Percentiles rank a stretch among this genome's conserved stretches.
Conservation (phyloP, 1,140 invertebrate species). For the Bombus polaris region DNA sequence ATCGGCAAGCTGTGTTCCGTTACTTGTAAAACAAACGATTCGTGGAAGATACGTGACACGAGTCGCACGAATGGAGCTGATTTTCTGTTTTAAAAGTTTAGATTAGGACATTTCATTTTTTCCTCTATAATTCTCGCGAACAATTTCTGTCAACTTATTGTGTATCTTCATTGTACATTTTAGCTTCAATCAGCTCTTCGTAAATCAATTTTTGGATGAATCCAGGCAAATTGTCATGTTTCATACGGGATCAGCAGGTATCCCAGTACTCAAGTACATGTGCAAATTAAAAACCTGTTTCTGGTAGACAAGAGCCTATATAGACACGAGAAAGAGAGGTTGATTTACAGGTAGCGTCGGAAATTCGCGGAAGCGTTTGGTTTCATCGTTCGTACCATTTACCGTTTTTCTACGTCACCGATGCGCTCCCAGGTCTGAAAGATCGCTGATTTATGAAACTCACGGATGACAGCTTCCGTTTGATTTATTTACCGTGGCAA, state of each 20-base stretch:
- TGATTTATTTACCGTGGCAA: slow-evolving; percentile 21
- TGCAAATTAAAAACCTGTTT: neutral
- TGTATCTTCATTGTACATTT: no score
- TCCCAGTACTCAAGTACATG: no score
- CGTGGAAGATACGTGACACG: neutral
- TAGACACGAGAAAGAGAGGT: no score
- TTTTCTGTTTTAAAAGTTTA: no score
- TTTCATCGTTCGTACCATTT: neutral
- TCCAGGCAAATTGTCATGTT: no score
- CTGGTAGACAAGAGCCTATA: neutral
- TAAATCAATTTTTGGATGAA: no score
- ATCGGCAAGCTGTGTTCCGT: neutral
- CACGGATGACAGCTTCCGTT: neutral
- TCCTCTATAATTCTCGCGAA: no score
- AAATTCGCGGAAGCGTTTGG: slow-evolving; percentile 1
- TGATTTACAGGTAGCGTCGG: neutral
- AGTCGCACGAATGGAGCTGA: no score
- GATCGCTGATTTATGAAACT: slow-evolving; percentile 26
- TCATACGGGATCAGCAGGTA: neutral
- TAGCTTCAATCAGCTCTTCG: no score
- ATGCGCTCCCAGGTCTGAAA: neutral
- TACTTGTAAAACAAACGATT: neutral
- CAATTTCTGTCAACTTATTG: no score
- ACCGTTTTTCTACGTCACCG: neutral
- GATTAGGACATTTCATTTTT: no score